Percentiles rank a stretch among this genome's conserved stretches.
Conservation (phyloP, 2,113 vertebrate genomes). For the Australoheros scitulus region DNA sequence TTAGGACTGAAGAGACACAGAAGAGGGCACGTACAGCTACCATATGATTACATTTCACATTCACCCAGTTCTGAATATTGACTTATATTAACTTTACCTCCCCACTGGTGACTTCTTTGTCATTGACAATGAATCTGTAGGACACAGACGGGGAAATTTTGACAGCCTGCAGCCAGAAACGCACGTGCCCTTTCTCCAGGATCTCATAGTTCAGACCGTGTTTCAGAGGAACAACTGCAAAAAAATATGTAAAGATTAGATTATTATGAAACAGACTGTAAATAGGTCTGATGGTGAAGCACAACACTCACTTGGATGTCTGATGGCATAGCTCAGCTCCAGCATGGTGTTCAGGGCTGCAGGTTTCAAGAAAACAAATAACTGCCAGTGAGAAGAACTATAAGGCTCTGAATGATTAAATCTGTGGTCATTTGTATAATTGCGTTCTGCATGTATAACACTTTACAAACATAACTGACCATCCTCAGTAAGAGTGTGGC, state of each 20-base stretch:
- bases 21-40: accelerated
- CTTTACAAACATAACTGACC: conserved; percentile 73
- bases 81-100: conserved; percentile 77
- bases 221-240: conserved; percentile 91
- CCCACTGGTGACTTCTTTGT: conserved; percentile 86
- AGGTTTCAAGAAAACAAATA: conserved; percentile 16
- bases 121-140: conserved; percentile 91
- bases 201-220: conserved; percentile 91
- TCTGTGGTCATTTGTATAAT: neutral
- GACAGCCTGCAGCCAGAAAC: conserved; percentile 94
- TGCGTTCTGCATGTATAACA: neutral
- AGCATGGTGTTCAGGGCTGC: conserved; percentile 91
- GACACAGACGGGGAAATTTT: conserved; percentile 85
- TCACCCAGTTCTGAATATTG: neutral
- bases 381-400: accelerated
- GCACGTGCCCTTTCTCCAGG: conserved; percentile 92
- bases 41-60: neutral
- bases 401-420: accelerated
- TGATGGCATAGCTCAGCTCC: conserved; percentile 92
- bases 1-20: neutral
- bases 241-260: neutral
- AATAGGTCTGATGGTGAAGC: neutral
- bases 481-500: conserved; percentile 86
- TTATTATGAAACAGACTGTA: accelerated
- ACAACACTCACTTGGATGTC: conserved; percentile 88